These are phyloP conservation scores for Sciaenops ocellatus DNA, from an alignment of 2,797 vertebrate genomes.

Conservation along the genomic window DNA sequence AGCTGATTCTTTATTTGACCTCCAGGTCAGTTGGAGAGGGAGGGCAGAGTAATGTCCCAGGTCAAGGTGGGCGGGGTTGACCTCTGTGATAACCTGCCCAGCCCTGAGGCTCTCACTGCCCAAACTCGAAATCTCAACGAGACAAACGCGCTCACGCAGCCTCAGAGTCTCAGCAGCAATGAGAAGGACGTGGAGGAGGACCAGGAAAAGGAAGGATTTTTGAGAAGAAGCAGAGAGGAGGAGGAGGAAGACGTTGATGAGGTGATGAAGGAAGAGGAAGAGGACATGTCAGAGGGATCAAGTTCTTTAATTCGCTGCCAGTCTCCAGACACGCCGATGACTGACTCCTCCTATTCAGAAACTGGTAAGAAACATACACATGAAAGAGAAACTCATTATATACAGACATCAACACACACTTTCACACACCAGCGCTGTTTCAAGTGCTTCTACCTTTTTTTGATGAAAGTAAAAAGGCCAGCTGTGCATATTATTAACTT, in stretches of 20 bases:
- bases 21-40: conserved; percentile 73
- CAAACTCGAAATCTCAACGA: conserved; percentile 75
- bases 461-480: neutral
- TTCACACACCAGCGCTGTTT: neutral
- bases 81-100: conserved; percentile 68
- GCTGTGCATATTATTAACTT: neutral
- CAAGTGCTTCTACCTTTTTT: neutral
- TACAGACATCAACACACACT: neutral
- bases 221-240: conserved; percentile 29
- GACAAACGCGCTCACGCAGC: conserved; percentile 27
- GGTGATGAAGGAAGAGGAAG: conserved; percentile 76
- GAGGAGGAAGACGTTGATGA: conserved; percentile 76
- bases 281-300: conserved; percentile 70
- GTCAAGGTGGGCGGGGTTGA: conserved; percentile 37
- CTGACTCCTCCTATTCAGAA: conserved; percentile 82
- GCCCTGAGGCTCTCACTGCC: conserved; percentile 45
- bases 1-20: neutral
- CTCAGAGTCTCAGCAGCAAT: conserved; percentile 57
- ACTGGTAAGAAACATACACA: conserved; percentile 65
- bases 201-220: conserved; percentile 26
- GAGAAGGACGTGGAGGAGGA: conserved; percentile 41
- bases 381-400: neutral
- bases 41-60: conserved; percentile 68
- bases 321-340: conserved; percentile 80
- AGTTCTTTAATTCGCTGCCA: conserved; percentile 70